Evolutionary conservation across 2,888 invertebrate species (phyloP), one percentile per base, ranked within the genome.

Genomic region (Andrena flavipes): DNA sequence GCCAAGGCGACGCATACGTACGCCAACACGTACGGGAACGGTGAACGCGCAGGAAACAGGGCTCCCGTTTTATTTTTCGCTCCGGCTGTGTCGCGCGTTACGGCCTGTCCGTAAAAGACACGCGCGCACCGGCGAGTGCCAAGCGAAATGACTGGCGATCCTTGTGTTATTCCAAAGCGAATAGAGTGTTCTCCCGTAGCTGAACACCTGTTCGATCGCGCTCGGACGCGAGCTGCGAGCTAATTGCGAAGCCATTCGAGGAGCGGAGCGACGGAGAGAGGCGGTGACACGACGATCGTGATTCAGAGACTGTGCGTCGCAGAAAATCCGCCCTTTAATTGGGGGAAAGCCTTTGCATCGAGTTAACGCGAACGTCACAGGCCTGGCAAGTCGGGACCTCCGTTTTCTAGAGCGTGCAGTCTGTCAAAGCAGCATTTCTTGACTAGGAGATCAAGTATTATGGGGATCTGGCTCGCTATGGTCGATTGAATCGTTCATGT

Each of bases 1-100:
- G 92, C 91, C 92, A 92, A 92, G 92, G 92, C 90, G 87, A 90
- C 89, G 88, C 84, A 59, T 74, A 60, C 80, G 75, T 42, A 71
- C 81, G 69, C 80, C 81, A 60, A 74, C 73, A 80, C 81, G 79
- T 35, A 65, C 75, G 48, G 7, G 76, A 69, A 65, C 60, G 71
- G 80, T 74, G 86, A 79, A 72, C 65, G 86, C 73, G 69, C 51
- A 71, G 80, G 76, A 75, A 86, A 82, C 74, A n/a, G 49, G 54
- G 48, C 84, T 78, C 65, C 60, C 60, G 68, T 82, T 77, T 86
- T 81, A 84, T 87, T 87, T 82, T 82, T 33, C 67, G 42, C 42
- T 54, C 48, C 2, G 56, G 10, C 23, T 0, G 7, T 56, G 26
- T 20, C 60, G 20, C 26, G 51, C 4, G 26, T 54, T 30, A 23